phyloP scores from a whole-genome alignment of 2,888 invertebrate genomes.

The Drosophila robusta region DNA sequence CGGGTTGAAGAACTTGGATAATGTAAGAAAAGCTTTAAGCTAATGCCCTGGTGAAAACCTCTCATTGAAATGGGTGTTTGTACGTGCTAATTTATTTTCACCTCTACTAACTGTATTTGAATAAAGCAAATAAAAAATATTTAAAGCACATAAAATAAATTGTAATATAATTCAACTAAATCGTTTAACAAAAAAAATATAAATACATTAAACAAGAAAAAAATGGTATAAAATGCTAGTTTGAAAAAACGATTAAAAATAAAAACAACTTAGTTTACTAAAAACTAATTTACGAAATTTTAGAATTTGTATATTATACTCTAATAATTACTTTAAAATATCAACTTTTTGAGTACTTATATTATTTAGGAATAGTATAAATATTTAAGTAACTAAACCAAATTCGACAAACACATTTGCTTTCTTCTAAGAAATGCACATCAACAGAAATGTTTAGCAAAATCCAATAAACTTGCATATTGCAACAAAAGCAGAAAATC shows the following conservation, averaged over 20 bases:
- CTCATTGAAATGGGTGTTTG: not conserved
- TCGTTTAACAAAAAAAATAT: no score
- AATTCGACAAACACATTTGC: not conserved
- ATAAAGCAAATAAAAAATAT: not conserved
- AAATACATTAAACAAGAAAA: no score
- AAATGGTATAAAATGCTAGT: no score
- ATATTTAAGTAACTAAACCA: not conserved
- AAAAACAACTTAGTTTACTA: no score
- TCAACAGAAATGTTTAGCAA: not conserved
- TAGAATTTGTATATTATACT: no score
- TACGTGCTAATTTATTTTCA: constrained; percentile 1
- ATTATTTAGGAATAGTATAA: not conserved
- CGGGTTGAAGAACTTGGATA: not conserved
- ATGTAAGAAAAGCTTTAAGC: constrained; percentile 5
- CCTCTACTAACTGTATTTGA: constrained; percentile 9
- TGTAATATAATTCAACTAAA: not conserved
- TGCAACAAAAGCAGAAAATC: constrained; percentile 41
- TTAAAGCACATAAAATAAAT: not conserved
- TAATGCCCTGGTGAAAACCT: constrained; percentile 5
- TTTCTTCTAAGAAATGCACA: not conserved
- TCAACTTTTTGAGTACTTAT: not conserved
- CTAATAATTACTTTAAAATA: no score
- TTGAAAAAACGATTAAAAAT: no score
- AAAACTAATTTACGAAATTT: no score
- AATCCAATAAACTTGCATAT: constrained; percentile 32